Evolutionary conservation across 1,140 invertebrate species (phyloP).

Genomic region (Latrodectus geometricus): DNA sequence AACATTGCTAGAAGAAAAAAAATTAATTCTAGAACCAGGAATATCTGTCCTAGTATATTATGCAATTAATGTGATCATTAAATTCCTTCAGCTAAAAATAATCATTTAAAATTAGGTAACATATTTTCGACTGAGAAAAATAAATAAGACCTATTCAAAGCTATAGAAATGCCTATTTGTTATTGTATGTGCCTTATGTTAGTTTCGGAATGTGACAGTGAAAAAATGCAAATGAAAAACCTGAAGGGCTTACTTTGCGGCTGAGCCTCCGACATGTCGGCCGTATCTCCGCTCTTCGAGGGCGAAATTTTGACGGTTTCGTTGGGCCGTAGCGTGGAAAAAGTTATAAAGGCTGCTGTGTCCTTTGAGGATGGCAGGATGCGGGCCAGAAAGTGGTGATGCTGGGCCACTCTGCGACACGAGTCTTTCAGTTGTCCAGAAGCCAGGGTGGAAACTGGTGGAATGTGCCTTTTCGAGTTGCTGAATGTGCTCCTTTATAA

Average conservation of each 20-base stretch:
- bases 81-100: too few species aligned
- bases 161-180: too few species aligned
- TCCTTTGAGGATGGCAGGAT: conserved; percentile 43
- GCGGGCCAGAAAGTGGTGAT: conserved; percentile 45
- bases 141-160: too few species aligned
- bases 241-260: conserved; percentile 71
- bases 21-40: too few species aligned
- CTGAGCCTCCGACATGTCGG: conserved; percentile 70
- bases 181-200: too few species aligned
- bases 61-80: too few species aligned
- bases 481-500: background rate
- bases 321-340: conserved; percentile 58
- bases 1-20: too few species aligned
- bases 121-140: too few species aligned
- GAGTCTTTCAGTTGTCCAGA: conserved; percentile 31
- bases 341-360: conserved; percentile 42
- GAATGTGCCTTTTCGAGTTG: background rate
- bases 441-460: conserved; percentile 24
- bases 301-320: conserved; percentile 74
- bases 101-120: too few species aligned
- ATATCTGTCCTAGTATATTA: too few species aligned
- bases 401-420: conserved; percentile 48
- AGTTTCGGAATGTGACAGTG: too few species aligned
- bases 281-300: conserved; percentile 70
- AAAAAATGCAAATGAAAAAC: too few species aligned